Evolutionary conservation across 2,888 invertebrate genomes (phyloP), one percentile per base, ranked within the genome.

Genomic region (Conistra vaccinii): DNA sequence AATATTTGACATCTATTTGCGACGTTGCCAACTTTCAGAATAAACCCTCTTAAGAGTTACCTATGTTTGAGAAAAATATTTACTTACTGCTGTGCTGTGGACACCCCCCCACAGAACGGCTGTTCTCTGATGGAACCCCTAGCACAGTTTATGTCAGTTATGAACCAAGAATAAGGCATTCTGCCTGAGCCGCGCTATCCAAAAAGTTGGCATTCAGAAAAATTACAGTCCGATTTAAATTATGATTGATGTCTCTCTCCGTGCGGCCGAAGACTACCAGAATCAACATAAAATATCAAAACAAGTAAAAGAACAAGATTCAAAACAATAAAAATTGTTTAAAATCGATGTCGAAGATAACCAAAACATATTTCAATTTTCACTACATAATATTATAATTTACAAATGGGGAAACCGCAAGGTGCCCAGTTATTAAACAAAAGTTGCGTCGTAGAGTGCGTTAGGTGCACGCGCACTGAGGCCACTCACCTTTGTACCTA

Each of bases 401-500:
- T 39, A 26, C 26, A n/a, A 63, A 35, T 39, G n/a, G 12, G 9
- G 32, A 63, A 74, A 63, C 39, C 53, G 20, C 75, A 58, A 66
- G 29, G 6, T 3, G 53, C n/a, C 4, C 1, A 42, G 39, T 61
- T 62, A 51, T 26, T 35, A 65, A 69, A 69, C 79, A 75, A 75
- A 60, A 39, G 65, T 69, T 57, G 55, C 42, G 61, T 76, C 42
- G 17, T 17, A 5, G 29, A 81, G 73, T 81, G 78, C 82, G 73
- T 81, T 82, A 0, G n/a, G 82, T 81, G 60, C 80, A 55, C 17
- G n/a, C 57, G 82, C 32, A 78, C 82, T 58, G 63, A 69, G 72
- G 65, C 48, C 77, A 73, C 12, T 77, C 72, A 73, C 82, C 78
- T 69, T 42, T 69, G 72, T 72, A 69, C 72, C 65, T 77, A 61